Evolutionary conservation across 1,140 invertebrate species (phyloP).

Genomic region (Lepeophtheirus salmonis): DNA sequence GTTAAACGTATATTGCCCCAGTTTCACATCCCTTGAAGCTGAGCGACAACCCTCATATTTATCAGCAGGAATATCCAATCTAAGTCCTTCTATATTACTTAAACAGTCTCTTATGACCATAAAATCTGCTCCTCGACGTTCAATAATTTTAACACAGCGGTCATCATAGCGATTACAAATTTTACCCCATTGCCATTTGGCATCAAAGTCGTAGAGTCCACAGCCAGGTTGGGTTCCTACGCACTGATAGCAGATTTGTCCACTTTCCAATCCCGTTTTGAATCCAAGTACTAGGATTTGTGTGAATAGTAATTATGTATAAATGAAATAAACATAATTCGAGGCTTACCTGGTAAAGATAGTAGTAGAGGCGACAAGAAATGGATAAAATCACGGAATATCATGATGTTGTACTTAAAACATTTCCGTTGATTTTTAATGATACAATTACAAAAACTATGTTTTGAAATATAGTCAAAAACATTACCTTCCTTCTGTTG

Average conservation of each 20-base stretch:
- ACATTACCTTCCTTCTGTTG: too few species aligned
- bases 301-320: too few species aligned
- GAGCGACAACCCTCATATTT: slow-evolving; percentile 47
- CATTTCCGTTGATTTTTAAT: too few species aligned
- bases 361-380: too few species aligned
- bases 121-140: slow-evolving; percentile 38
- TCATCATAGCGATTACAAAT: slow-evolving; percentile 61
- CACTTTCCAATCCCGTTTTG: slow-evolving; percentile 16
- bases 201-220: slow-evolving; percentile 53
- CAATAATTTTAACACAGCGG: slow-evolving; percentile 57
- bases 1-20: slow-evolving; percentile 72
- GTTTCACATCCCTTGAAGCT: slow-evolving; percentile 50
- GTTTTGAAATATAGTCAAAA: too few species aligned
- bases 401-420: too few species aligned
- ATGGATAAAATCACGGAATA: too few species aligned
- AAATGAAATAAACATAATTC: not conserved
- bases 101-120: slow-evolving; percentile 66
- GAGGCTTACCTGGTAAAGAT: not conserved
- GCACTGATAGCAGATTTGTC: slow-evolving; percentile 52
- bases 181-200: slow-evolving; percentile 52
- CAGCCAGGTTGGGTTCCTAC: slow-evolving; percentile 72
- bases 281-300: not conserved
- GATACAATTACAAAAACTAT: too few species aligned
- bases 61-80: slow-evolving; percentile 76
- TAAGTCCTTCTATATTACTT: slow-evolving; percentile 48